phyloP scores from a whole-genome alignment of 2,113 vertebrate genomes.

The Sakesphorus luctuosus region DNA sequence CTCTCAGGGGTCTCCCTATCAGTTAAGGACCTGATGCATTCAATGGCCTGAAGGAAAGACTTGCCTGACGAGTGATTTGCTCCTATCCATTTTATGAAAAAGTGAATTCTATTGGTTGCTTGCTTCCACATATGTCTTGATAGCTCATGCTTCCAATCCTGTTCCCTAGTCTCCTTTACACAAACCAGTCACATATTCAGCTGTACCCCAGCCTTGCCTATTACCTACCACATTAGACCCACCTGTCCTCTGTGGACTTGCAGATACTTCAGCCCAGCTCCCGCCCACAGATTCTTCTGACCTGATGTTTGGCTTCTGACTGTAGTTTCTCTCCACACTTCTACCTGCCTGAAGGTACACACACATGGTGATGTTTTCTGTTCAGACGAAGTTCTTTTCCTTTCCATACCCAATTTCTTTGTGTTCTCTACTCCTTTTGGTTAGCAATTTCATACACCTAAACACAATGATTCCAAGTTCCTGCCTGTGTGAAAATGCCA shows the following conservation, averaged over 20 bases:
- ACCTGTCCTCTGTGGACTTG: background rate
- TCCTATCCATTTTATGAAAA: background rate
- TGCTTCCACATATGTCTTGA: background rate
- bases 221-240: background rate
- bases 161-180: background rate
- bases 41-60: background rate
- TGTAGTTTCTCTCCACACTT: background rate
- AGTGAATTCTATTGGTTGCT: background rate
- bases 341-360: background rate
- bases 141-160: background rate
- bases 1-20: background rate
- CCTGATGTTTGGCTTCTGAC: background rate
- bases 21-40: background rate
- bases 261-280: background rate
- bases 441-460: background rate
- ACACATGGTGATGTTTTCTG: accelerated
- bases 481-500: background rate
- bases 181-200: background rate
- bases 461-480: background rate
- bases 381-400: background rate
- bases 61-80: background rate
- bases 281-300: background rate
- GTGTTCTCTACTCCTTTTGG: background rate
- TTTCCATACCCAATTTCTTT: background rate
- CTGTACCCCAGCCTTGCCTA: background rate